phyloP scores from a whole-genome alignment of 2,888 invertebrate species.

The Metopia argyrocephala region DNA sequence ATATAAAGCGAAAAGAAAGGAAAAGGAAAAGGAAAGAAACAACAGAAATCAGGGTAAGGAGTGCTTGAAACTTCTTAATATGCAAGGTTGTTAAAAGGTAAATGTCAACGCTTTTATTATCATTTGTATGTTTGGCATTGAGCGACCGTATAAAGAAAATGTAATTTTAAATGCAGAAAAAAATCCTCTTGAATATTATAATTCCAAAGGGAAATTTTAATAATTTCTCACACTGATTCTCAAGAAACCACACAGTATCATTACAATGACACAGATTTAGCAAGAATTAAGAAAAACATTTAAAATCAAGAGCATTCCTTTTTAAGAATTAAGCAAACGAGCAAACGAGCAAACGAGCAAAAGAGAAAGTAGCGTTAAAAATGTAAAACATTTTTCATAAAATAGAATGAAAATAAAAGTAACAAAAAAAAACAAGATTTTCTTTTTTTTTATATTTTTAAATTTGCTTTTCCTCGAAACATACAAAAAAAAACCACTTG shows the following conservation, averaged over 20 bases:
- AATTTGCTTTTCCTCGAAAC: no score
- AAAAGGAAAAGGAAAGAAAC: no score
- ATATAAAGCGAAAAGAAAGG: neutral
- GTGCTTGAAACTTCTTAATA: neutral
- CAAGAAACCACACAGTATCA: neutral
- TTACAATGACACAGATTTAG: neutral
- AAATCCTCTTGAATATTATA: neutral
- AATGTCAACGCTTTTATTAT: neutral
- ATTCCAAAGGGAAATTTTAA: conserved; percentile 3
- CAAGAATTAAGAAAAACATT: neutral
- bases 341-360: no score
- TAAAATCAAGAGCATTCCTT: no score
- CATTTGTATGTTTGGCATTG: neutral
- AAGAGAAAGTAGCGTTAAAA: no score
- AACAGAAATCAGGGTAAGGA: neutral
- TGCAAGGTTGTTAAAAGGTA: conserved; percentile 42
- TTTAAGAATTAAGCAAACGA: no score
- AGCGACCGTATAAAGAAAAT: neutral
- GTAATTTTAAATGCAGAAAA: neutral
- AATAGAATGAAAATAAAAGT: no score
- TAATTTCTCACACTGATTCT: neutral
- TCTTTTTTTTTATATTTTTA: no score
- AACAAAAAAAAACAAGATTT: no score
- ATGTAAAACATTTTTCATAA: no score
- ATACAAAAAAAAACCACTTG: no score